A percentile compares a stretch with the other conserved stretches of the same genome.
Evolutionary conservation across 1,140 invertebrate species (phyloP).

Genomic region (Orussus abietinus): DNA sequence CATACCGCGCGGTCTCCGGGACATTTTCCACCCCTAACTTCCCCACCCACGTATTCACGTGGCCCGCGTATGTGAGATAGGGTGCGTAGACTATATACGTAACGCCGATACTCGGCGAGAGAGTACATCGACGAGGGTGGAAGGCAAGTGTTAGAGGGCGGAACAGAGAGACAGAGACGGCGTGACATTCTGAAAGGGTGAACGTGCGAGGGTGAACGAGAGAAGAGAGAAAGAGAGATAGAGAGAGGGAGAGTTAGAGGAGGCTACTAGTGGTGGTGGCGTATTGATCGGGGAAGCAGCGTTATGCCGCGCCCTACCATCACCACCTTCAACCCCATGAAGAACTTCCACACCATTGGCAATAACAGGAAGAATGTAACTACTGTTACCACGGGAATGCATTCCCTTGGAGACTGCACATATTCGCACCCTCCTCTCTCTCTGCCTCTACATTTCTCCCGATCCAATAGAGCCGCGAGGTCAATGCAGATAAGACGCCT

Average conservation of each 20-base stretch:
- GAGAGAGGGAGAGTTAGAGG: constrained; percentile 2
- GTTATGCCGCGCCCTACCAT: constrained; percentile 29
- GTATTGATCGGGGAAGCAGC: constrained; percentile 28
- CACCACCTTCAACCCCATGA: constrained; percentile 15
- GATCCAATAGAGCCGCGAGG: constrained; percentile 21
- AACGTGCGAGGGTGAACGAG: constrained; percentile 13
- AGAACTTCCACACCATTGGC: constrained; percentile 1
- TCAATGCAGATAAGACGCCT: too few relatives aligned
- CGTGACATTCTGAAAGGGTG: neutral
- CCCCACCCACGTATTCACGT: too few relatives aligned
- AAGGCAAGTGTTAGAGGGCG: neutral
- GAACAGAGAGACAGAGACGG: neutral
- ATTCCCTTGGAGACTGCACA: too few relatives aligned
- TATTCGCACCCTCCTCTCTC: too few relatives aligned
- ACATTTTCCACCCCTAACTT: too few relatives aligned
- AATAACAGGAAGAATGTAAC: neutral
- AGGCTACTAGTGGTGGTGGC: constrained; percentile 17
- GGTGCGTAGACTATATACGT: too few relatives aligned
- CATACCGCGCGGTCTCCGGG: too few relatives aligned
- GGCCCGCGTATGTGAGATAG: too few relatives aligned
- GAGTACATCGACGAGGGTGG: too few relatives aligned
- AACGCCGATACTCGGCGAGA: too few relatives aligned
- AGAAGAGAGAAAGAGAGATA: constrained; percentile 10
- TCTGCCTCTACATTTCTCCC: constrained; percentile 14
- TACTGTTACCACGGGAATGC: neutral